Conservation (phyloP, 37 sponge, comb jelly and placozoan species). For the Mnemiopsis leidyi region DNA sequence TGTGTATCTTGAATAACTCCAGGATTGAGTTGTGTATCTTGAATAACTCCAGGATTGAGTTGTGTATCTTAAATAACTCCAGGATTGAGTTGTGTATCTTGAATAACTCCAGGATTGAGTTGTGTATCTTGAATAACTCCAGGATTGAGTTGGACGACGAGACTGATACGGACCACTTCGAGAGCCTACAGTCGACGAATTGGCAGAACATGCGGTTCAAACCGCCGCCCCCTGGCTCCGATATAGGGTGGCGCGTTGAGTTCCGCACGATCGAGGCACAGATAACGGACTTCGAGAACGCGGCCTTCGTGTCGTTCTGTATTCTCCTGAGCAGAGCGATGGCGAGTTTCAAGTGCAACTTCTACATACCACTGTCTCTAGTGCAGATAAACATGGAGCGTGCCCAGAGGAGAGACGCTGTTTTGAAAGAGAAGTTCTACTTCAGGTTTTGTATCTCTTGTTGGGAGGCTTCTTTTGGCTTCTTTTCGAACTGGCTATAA, state of each 20-base stretch:
- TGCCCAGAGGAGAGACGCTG: slow-evolving; percentile 80
- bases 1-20: too few species aligned
- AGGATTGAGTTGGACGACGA: slow-evolving; percentile 78
- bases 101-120: too few species aligned
- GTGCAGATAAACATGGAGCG: slow-evolving; percentile 85
- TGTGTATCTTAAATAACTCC: too few species aligned
- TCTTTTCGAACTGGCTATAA: too few species aligned
- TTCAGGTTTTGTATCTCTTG: too few species aligned
- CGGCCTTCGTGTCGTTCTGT: slow-evolving; percentile 85
- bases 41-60: too few species aligned
- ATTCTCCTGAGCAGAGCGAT: slow-evolving; percentile 87
- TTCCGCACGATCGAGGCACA: slow-evolving; percentile 93
- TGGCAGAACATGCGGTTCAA: slow-evolving; percentile 99
- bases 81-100: too few species aligned
- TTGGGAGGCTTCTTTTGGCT: too few species aligned
- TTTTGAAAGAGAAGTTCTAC: slow-evolving; percentile 74
- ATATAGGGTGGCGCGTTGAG: slow-evolving; percentile 99
- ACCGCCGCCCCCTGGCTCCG: slow-evolving; percentile 90
- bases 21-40: too few species aligned
- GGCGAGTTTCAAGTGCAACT: slow-evolving; percentile 85
- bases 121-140: too few species aligned
- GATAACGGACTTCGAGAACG: slow-evolving; percentile 98
- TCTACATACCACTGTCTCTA: slow-evolving; percentile 87
- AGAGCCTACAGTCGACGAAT: slow-evolving; percentile 97
- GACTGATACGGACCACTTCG: slow-evolving; percentile 86